A percentile compares a stretch with the other conserved stretches of the same genome.
phyloP scores from a whole-genome alignment of 2,113 vertebrate genomes.

The Vulpes ferrilata region DNA sequence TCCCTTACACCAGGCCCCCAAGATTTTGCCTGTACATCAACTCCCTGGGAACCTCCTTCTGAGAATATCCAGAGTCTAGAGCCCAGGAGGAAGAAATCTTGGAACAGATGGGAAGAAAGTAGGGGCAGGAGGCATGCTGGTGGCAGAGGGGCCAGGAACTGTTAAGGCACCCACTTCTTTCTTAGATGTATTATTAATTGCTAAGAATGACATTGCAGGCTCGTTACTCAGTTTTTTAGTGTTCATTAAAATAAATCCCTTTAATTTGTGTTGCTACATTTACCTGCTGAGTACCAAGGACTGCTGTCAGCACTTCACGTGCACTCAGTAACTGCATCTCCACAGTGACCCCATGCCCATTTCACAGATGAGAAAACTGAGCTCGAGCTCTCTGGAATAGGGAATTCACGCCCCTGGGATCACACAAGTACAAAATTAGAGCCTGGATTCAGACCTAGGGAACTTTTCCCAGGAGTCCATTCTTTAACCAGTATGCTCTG shows the following conservation, averaged over 20 bases:
- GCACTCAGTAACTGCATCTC: not conserved
- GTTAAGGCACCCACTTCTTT: not conserved
- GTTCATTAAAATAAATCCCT: not conserved
- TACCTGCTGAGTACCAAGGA: not conserved
- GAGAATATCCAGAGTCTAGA: not conserved
- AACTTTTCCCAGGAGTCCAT: not conserved
- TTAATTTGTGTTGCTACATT: not conserved
- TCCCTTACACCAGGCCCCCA: not conserved
- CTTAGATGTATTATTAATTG: not conserved
- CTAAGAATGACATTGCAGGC: not conserved
- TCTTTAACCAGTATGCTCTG: not conserved
- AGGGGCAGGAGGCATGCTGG: not conserved
- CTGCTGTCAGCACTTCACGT: not conserved
- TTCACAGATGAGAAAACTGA: not conserved
- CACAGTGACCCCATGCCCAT: accelerated
- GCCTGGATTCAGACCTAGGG: not conserved
- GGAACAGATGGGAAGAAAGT: not conserved
- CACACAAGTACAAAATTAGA: not conserved
- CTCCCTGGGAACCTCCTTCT: not conserved
- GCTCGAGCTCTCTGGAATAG: not conserved
- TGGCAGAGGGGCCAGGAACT: not conserved
- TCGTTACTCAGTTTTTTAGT: not conserved
- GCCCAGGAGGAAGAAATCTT: not conserved
- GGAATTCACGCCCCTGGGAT: accelerated
- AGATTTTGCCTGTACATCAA: not conserved